Base-by-base conservation (phyloP, 2,888 invertebrate species). In the Coelinius sp. region DNA sequence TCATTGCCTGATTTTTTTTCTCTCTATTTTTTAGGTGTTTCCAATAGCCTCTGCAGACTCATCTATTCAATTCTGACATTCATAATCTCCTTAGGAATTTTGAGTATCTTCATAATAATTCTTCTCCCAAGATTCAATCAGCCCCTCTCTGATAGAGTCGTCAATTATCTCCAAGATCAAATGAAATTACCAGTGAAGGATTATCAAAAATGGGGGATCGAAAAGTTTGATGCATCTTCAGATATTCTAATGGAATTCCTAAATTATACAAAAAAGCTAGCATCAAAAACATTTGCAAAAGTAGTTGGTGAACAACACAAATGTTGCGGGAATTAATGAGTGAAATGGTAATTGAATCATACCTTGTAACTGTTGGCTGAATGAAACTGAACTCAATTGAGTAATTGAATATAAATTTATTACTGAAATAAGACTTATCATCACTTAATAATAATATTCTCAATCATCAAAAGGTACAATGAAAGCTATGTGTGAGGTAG, bases 141-240 rank as follows among this genome's bases (percentile, higher is more conserved):
- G 27, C 73, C 79, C 49, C 73, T 78, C 27, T 79, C 82, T 1
- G 79, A 83, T 20, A 59, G 67, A 2, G 38, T 85, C 24, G 70
- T 81, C 8, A 75, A 75, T 27, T 82, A 82, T 49, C 53, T 83
- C 24, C 81, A 86, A 76, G 66, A 31, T 0, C 77, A 77, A 25
- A 81, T 81, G 1, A 82, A 84, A 46, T 49, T 84, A 49, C 80
- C 81, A 22, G 49, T 85, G n/a, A 81, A 79, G 31, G 59, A 73
- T 67, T 83, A 85, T 73, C 82, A 82, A 41, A 74, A 79, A 68
- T 70, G 79, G 7, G 77, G 80, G 22, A 75, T 78, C 25, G 64
- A 73, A 71, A 70, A 78, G 17, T 52, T 78, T 24, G 74, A 80
- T 64, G 63, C 56, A 4, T 66, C 79, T 22, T 64, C 80, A 10